Evolutionary conservation across 1,140 invertebrate genomes (phyloP).

Genomic region (Maniola jurtina): DNA sequence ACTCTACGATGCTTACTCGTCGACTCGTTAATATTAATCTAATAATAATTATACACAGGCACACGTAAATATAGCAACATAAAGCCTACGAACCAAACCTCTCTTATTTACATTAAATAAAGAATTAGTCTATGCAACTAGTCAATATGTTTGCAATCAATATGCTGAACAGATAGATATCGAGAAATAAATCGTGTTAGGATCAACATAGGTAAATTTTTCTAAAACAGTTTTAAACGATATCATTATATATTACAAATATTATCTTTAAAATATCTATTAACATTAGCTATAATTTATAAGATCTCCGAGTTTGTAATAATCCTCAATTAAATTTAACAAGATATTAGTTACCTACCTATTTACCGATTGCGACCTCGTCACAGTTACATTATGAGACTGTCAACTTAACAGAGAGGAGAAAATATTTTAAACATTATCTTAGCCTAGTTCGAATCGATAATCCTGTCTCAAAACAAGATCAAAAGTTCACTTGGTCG

Average conservation of each 20-base stretch:
- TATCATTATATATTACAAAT: slow-evolving; percentile 70
- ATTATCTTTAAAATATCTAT: slow-evolving; percentile 71
- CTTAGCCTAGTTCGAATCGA: slow-evolving; percentile 67
- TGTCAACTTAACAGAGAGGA: slow-evolving; percentile 61
- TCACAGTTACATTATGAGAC: slow-evolving; percentile 49
- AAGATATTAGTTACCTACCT: slow-evolving; percentile 75
- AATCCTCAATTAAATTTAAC: slow-evolving; percentile 74
- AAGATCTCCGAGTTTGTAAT: slow-evolving; percentile 71
- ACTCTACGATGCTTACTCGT: slow-evolving; percentile 36
- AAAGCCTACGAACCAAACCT: slow-evolving; percentile 63
- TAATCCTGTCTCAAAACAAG: slow-evolving; percentile 73
- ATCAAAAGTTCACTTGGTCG: slow-evolving; percentile 77
- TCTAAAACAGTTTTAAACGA: slow-evolving; percentile 74
- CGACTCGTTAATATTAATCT: slow-evolving; percentile 29
- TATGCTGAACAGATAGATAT: slow-evolving; percentile 49
- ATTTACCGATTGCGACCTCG: slow-evolving; percentile 54
- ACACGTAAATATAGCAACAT: slow-evolving; percentile 68
- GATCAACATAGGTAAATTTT: slow-evolving; percentile 77
- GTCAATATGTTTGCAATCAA: slow-evolving; percentile 60
- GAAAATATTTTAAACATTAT: slow-evolving; percentile 61
- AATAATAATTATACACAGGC: slow-evolving; percentile 50
- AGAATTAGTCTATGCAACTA: slow-evolving; percentile 56
- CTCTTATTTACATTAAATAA: slow-evolving; percentile 61
- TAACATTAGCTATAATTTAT: slow-evolving; percentile 77
- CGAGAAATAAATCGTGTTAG: slow-evolving; percentile 65